A percentile compares a stretch with the other conserved stretches of the same genome.
These are phyloP conservation scores for Saccostrea cuccullata DNA, from an alignment of 1,140 invertebrate genomes.

Conservation along the genomic window DNA sequence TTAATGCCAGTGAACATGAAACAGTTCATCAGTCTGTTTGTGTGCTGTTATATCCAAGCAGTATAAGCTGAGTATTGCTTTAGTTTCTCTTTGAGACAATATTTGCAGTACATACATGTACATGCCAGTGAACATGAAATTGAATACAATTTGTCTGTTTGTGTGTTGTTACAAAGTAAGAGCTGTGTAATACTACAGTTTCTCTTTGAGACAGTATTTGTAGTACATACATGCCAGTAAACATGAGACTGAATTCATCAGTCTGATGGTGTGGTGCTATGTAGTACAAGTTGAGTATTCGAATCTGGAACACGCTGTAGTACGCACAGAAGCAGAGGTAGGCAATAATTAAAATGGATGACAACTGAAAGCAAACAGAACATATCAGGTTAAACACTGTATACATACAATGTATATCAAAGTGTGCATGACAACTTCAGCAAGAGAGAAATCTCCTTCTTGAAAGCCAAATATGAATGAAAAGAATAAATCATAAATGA, in stretches of 20 bases:
- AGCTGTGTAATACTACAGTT: no score
- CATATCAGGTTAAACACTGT: background rate
- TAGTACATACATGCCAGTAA: conserved; percentile 90
- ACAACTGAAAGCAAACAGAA: conserved; percentile 80
- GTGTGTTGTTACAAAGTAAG: conserved; percentile 87
- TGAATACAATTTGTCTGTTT: conserved; percentile 99
- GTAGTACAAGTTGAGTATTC: conserved; percentile 97
- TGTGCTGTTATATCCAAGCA: no score
- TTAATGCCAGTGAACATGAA: no score
- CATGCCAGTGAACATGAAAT: conserved; percentile 97
- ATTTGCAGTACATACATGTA: conserved; percentile 83
- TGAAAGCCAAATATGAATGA: no score
- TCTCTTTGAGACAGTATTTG: background rate
- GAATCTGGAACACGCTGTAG: conserved; percentile 97
- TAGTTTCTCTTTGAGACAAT: no score
- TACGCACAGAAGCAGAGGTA: conserved; percentile 99
- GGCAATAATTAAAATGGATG: conserved; percentile 93
- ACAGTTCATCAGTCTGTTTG: no score
- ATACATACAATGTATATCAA: no score
- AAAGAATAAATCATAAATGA: no score
- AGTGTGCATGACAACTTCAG: no score
- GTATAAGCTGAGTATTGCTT: no score
- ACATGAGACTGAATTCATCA: conserved; percentile 98
- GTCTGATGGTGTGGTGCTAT: conserved; percentile 98
- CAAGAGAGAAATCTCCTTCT: no score